These are phyloP conservation scores for Tupiocoris notatus DNA, from an alignment of 2,888 invertebrate genomes.

Conservation along the genomic window DNA sequence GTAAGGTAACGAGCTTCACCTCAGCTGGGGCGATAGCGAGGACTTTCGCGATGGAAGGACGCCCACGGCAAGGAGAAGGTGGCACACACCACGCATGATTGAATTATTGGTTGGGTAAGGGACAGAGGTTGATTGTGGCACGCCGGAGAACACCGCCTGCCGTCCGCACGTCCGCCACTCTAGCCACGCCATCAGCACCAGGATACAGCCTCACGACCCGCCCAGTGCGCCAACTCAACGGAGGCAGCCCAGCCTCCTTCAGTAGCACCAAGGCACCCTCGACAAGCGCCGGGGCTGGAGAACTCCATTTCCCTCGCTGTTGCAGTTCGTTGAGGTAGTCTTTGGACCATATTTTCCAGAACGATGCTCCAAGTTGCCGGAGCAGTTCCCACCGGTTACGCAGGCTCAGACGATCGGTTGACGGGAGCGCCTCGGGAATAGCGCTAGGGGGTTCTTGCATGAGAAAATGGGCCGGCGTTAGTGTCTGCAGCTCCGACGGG, in stretches of 20 bases:
- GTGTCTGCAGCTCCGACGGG: not conserved
- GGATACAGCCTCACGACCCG: not conserved
- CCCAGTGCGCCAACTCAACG: not conserved
- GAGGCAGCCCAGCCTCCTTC: not conserved
- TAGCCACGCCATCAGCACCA: not conserved
- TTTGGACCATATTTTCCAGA: not conserved
- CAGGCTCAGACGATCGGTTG: not conserved
- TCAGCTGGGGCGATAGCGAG: not conserved
- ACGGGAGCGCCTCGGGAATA: not conserved
- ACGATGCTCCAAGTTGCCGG: not conserved
- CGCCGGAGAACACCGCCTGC: not conserved
- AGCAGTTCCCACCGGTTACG: not conserved
- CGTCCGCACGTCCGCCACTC: not conserved
- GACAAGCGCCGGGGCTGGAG: no score
- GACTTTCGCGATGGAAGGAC: no score
- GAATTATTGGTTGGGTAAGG: not conserved
- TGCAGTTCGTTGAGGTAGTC: not conserved
- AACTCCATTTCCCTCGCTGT: not conserved
- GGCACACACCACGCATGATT: not conserved
- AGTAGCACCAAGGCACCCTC: no score
- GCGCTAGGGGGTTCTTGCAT: not conserved
- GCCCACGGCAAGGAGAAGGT: not conserved
- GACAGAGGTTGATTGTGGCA: not conserved
- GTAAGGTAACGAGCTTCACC: not conserved
- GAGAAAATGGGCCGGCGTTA: slow-evolving; percentile 3